Conservation (phyloP, 2,888 invertebrate genomes). For the Cabera pusaria region DNA sequence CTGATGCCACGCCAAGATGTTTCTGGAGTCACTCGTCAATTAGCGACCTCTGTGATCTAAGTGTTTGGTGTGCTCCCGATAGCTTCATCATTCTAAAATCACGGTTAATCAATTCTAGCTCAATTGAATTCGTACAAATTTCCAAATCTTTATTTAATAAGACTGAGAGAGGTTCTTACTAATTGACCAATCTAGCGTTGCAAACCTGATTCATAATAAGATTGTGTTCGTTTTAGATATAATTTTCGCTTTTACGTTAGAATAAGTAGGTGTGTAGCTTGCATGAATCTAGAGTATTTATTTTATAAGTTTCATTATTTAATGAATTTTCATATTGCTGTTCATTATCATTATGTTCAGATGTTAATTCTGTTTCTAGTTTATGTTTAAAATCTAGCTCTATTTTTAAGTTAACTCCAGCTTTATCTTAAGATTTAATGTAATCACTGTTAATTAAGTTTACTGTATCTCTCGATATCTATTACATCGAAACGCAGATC, state of each 20-base stretch:
- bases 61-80: constrained; percentile 43
- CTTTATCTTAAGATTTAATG: neutral
- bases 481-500: too few species aligned
- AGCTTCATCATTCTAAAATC: too few species aligned
- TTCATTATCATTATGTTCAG: constrained; percentile 4
- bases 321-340: neutral
- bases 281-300: constrained; percentile 8
- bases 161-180: constrained; percentile 30
- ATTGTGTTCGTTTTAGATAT: constrained; percentile 40
- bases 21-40: constrained; percentile 32
- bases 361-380: neutral
- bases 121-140: constrained; percentile 58
- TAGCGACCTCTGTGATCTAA: constrained; percentile 47
- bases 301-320: neutral
- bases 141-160: constrained; percentile 32
- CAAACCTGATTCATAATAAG: constrained; percentile 22
- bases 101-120: constrained; percentile 33
- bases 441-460: constrained; percentile 3
- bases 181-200: constrained; percentile 27
- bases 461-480: too few species aligned
- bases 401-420: constrained; percentile 5
- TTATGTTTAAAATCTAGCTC: constrained; percentile 3
- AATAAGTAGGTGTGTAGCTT: constrained; percentile 6
- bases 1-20: constrained; percentile 47
- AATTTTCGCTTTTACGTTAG: constrained; percentile 23